Conservation (phyloP, 2,797 vertebrate species). For the Siniperca undulata region DNA sequence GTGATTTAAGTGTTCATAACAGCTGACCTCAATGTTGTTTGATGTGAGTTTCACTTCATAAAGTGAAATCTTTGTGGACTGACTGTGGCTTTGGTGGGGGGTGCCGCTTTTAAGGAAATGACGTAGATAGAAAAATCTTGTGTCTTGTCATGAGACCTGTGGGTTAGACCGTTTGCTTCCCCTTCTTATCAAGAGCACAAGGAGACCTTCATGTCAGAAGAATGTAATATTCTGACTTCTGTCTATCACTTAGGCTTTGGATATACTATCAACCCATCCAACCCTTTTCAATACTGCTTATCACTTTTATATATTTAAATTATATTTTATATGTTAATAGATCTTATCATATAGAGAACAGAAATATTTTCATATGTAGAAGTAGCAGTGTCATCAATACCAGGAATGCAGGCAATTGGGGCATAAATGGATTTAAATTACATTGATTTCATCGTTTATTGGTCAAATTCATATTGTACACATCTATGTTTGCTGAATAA, state of each 20-base stretch:
- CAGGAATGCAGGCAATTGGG: not conserved
- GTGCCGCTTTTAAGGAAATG: conserved; percentile 43
- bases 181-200: conserved; percentile 26
- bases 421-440: not conserved
- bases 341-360: not conserved
- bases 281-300: not conserved
- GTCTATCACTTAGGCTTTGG: not conserved
- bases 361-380: not conserved
- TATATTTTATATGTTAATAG: not conserved
- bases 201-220: conserved; percentile 27
- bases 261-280: not conserved
- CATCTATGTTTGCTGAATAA: not conserved
- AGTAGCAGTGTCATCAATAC: not conserved
- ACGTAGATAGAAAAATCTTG: conserved; percentile 46
- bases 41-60: conserved; percentile 25
- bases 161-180: conserved; percentile 31
- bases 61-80: conserved; percentile 53
- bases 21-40: conserved; percentile 22
- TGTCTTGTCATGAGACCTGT: conserved; percentile 68
- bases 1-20: conserved; percentile 30
- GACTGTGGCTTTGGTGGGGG: not conserved
- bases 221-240: conserved; percentile 17
- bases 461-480: not conserved
- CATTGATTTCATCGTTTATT: not conserved
- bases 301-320: not conserved